A percentile compares a stretch with the other conserved stretches of the same genome.
Evolutionary conservation across 2,797 vertebrate genomes (phyloP).

Genomic region (Ctenopoma kingsleyae): DNA sequence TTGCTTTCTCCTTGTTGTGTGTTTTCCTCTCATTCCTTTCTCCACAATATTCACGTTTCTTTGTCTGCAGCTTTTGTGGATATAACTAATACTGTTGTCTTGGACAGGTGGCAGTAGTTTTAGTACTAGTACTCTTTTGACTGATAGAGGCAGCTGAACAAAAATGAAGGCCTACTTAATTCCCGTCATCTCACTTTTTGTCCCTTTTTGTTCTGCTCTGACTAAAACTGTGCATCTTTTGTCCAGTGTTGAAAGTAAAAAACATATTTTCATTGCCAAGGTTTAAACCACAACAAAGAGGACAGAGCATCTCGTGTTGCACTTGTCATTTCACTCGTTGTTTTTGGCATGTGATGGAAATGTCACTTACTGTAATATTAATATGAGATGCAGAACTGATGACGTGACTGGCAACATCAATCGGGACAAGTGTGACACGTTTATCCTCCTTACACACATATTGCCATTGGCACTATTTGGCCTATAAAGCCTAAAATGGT

Average conservation of each 20-base stretch:
- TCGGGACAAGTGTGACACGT: too few relatives aligned
- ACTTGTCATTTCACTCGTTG: neutral
- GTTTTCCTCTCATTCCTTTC: conserved; percentile 10
- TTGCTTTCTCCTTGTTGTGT: conserved; percentile 28
- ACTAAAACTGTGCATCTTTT: too few relatives aligned
- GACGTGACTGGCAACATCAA: too few relatives aligned
- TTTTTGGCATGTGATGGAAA: neutral
- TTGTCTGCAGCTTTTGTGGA: conserved; percentile 2
- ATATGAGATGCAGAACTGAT: neutral
- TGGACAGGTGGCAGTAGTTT: neutral
- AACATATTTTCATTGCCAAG: neutral
- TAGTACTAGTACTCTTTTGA: neutral
- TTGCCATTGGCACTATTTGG: neutral
- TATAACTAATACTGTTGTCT: neutral
- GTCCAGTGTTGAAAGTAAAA: neutral
- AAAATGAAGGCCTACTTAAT: too few relatives aligned
- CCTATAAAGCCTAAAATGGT: too few relatives aligned
- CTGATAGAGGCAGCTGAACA: too few relatives aligned
- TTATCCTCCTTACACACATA: neutral
- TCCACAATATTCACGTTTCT: neutral
- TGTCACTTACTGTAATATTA: too few relatives aligned
- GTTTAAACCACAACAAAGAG: too few relatives aligned
- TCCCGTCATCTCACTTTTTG: too few relatives aligned
- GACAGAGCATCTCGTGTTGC: neutral
- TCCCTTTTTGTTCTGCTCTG: too few relatives aligned